phyloP scores from a whole-genome alignment of 2,888 invertebrate genomes.

The Thumatha senex region DNA sequence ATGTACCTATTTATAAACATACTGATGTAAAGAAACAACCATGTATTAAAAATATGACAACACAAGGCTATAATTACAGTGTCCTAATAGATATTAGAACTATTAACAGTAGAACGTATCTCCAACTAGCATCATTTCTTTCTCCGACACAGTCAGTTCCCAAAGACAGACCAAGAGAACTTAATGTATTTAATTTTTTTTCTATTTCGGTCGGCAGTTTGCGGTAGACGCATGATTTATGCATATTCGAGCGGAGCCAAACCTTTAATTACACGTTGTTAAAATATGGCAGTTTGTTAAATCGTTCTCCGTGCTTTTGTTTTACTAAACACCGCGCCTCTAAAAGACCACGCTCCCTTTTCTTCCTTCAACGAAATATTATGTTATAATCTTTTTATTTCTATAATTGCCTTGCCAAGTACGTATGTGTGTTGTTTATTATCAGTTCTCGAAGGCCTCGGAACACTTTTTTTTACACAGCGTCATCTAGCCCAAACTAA shows the following conservation, averaged over 20 bases:
- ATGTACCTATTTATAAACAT: too few species aligned
- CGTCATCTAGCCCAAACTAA: too few species aligned
- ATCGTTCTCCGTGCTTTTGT: conserved; percentile 78
- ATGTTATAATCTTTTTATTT: conserved; percentile 46
- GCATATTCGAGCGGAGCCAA: conserved; percentile 80
- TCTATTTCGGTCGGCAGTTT: conserved; percentile 82
- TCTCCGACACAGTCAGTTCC: conserved; percentile 33
- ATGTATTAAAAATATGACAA: too few species aligned
- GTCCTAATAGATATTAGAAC: not conserved
- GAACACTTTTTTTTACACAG: conserved; percentile 19
- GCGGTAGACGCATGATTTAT: conserved; percentile 82
- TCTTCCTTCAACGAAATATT: conserved; percentile 51
- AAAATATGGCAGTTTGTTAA: conserved; percentile 84
- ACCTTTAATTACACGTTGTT: conserved; percentile 84
- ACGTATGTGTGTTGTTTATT: conserved; percentile 22
- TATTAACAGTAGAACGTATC: not conserved
- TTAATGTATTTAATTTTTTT: conserved; percentile 82
- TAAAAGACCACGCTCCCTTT: conserved; percentile 63
- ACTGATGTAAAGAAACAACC: too few species aligned
- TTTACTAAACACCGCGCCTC: conserved; percentile 75
- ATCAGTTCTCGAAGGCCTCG: conserved; percentile 17
- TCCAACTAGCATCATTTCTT: conserved; percentile 21
- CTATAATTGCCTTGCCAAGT: conserved; percentile 31
- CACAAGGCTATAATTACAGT: too few species aligned
- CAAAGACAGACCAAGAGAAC: conserved; percentile 49